Evolutionary conservation across 2,797 vertebrate genomes (phyloP).

Genomic region (Micropoecilia bifurca): DNA sequence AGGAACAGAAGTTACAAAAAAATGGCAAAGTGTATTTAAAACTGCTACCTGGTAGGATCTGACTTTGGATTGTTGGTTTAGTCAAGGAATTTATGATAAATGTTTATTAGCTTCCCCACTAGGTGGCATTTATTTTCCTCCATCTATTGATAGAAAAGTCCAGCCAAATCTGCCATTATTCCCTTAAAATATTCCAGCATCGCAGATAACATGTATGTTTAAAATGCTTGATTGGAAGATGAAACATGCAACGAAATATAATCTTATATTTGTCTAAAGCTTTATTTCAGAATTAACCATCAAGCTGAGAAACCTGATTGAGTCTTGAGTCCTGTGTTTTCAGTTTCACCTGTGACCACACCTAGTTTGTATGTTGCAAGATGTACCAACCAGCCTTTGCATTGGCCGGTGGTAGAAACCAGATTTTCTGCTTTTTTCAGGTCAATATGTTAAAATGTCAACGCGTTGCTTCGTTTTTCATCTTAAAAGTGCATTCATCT

Average conservation of each 20-base stretch:
- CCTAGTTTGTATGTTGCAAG: not conserved
- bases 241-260: not conserved
- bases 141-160: not conserved
- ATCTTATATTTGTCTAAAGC: not conserved
- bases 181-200: not conserved
- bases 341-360: conserved; percentile 27
- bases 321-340: not conserved
- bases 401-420: not conserved
- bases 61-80: conserved; percentile 34
- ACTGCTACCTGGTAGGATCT: not conserved
- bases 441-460: not conserved
- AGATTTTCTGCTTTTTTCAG: not conserved
- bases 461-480: not conserved
- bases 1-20: not conserved
- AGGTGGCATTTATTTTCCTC: not conserved
- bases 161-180: not conserved
- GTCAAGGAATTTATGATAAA: conserved; percentile 31
- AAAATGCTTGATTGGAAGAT: not conserved
- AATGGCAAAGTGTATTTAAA: too few species aligned
- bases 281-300: not conserved
- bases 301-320: not conserved
- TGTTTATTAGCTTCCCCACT: not conserved
- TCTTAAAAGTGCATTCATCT: not conserved
- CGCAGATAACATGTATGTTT: not conserved
- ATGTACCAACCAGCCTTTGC: not conserved